These are phyloP conservation scores for Agriotes lineatus DNA, from an alignment of 2,888 invertebrate genomes.

Conservation along the genomic window DNA sequence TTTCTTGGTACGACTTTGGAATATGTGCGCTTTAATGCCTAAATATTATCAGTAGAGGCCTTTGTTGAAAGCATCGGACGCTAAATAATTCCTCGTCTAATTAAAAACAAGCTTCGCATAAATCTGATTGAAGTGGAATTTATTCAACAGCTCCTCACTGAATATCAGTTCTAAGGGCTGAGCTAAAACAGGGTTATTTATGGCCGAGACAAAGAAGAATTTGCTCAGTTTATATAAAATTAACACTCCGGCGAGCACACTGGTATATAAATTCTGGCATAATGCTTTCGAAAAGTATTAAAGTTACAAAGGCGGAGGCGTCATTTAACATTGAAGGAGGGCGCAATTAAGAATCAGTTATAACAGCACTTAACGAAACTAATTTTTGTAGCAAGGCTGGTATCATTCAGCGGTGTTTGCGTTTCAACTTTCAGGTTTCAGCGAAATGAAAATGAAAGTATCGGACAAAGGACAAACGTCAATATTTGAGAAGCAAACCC, in stretches of 20 bases:
- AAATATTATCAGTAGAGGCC: background rate
- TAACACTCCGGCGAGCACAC: background rate
- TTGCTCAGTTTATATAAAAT: background rate
- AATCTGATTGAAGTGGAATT: constrained; percentile 25
- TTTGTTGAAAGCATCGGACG: background rate
- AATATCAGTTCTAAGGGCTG: background rate
- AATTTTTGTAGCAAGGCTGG: too few relatives aligned
- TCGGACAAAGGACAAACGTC: constrained; percentile 29
- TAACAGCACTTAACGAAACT: too few relatives aligned
- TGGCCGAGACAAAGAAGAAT: constrained; percentile 2
- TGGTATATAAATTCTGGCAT: too few relatives aligned
- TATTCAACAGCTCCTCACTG: constrained; percentile 10
- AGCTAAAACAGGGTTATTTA: constrained; percentile 17
- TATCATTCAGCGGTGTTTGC: too few relatives aligned
- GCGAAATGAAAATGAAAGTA: constrained; percentile 32
- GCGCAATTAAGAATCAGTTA: too few relatives aligned
- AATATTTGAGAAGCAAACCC: constrained; percentile 36
- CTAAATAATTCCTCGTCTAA: constrained; percentile 3
- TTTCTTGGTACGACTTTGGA: too few relatives aligned
- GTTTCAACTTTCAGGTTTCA: constrained; percentile 24
- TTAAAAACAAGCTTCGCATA: constrained; percentile 24
- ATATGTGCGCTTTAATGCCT: too few relatives aligned
- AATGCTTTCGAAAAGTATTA: too few relatives aligned
- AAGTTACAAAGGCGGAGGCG: too few relatives aligned
- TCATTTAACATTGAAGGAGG: too few relatives aligned